Percentiles rank a stretch among this genome's conserved stretches.
Conservation (phyloP, 1,140 invertebrate genomes). For the Penaeus indicus region DNA sequence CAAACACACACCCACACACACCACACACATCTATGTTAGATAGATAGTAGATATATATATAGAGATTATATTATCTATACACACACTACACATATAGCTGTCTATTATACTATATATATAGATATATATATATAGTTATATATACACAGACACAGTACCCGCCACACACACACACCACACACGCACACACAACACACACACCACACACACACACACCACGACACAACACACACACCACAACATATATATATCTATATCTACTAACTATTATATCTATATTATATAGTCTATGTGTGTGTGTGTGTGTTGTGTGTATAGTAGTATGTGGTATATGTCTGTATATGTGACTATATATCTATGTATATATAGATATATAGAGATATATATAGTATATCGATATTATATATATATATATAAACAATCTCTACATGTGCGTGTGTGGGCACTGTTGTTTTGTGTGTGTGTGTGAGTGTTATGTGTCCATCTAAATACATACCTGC, state of each 20-base stretch:
- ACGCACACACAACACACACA: not conserved
- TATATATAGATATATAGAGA: conserved; percentile 34
- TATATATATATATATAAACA: conserved; percentile 43
- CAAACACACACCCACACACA: no score
- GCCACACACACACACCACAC: not conserved
- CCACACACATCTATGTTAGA: no score
- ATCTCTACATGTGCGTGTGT: conserved; percentile 27
- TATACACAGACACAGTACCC: conserved; percentile 3
- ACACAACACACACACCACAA: not conserved
- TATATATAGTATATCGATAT: conserved; percentile 45
- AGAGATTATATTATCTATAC: not conserved
- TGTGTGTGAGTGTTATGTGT: conserved; percentile 6
- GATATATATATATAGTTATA: conserved; percentile 19
- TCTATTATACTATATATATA: conserved; percentile 10
- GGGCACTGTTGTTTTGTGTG: conserved; percentile 12
- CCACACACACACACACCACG: no score
- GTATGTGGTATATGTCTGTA: conserved; percentile 6
- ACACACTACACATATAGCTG: not conserved
- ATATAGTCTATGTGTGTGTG: not conserved
- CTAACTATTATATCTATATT: no score
- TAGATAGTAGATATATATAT: conserved; percentile 46
- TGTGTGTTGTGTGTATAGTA: conserved; percentile 12
- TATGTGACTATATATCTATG: conserved; percentile 27
- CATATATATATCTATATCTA: not conserved
- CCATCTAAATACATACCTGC: not conserved